phyloP scores from a whole-genome alignment of 2,888 invertebrate genomes.

The Mantis religiosa region DNA sequence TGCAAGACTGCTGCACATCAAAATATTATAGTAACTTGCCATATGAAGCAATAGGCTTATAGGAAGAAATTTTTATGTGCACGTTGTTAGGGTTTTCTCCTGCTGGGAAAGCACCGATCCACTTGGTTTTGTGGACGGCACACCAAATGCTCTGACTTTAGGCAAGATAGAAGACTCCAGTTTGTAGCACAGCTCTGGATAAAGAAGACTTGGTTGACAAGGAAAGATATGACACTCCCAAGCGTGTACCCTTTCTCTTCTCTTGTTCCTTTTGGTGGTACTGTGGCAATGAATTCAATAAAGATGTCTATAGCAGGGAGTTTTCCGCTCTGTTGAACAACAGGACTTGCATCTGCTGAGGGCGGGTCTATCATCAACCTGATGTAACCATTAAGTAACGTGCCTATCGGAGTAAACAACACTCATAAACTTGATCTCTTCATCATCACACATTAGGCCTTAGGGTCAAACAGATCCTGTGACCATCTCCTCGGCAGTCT shows the following conservation, averaged over 20 bases:
- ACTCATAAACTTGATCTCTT: background rate
- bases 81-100: no score
- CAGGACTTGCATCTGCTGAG: background rate
- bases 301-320: background rate
- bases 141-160: no score
- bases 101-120: no score
- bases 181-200: background rate
- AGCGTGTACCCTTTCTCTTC: background rate
- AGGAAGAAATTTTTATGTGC: no score
- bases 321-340: background rate
- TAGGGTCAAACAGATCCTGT: background rate
- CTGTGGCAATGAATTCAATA: background rate
- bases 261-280: background rate
- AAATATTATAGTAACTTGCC: no score
- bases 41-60: no score
- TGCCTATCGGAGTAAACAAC: background rate
- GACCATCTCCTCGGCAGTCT: background rate
- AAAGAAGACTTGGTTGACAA: background rate
- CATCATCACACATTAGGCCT: background rate
- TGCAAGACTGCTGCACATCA: no score
- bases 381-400: background rate
- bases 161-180: background rate
- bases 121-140: no score
- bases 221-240: background rate
- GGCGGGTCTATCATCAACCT: background rate